A percentile compares a stretch with the other conserved stretches of the same genome.
Evolutionary conservation across 2,797 vertebrate genomes (phyloP).

Genomic region (Pagetopsis macropterus): DNA sequence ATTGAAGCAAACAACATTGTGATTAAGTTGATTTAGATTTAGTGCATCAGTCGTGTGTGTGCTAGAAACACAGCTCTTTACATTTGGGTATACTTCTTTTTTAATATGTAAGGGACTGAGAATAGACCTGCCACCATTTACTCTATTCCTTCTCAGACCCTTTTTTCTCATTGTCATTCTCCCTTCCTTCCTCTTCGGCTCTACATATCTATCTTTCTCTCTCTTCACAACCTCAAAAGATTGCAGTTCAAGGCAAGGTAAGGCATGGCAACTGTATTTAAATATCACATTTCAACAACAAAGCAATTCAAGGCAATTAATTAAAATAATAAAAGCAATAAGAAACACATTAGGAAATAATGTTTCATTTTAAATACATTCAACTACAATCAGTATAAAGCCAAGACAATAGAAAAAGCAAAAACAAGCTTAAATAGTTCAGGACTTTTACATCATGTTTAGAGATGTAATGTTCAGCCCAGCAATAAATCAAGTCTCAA

Average conservation of each 20-base stretch:
- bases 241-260: neutral
- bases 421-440: neutral
- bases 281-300: too few species aligned
- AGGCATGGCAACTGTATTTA: too few species aligned
- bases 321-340: too few species aligned
- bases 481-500: neutral
- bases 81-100: conserved; percentile 1
- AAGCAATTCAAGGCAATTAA: too few species aligned
- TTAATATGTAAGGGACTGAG: neutral
- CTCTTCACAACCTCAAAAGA: conserved; percentile 7
- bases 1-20: conserved; percentile 34
- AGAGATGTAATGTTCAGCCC: conserved; percentile 10
- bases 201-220: conserved; percentile 28
- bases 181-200: neutral
- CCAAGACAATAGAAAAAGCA: too few species aligned
- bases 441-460: conserved; percentile 3
- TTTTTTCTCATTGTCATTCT: neutral
- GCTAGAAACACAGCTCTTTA: conserved; percentile 23
- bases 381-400: too few species aligned
- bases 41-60: conserved; percentile 45
- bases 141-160: neutral
- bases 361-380: too few species aligned
- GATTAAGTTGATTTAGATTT: conserved; percentile 38
- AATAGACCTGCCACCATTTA: conserved; percentile 7
- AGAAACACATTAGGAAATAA: too few species aligned